Conservation (phyloP, 2,113 vertebrate genomes). For the Shinisaurus crocodilurus region DNA sequence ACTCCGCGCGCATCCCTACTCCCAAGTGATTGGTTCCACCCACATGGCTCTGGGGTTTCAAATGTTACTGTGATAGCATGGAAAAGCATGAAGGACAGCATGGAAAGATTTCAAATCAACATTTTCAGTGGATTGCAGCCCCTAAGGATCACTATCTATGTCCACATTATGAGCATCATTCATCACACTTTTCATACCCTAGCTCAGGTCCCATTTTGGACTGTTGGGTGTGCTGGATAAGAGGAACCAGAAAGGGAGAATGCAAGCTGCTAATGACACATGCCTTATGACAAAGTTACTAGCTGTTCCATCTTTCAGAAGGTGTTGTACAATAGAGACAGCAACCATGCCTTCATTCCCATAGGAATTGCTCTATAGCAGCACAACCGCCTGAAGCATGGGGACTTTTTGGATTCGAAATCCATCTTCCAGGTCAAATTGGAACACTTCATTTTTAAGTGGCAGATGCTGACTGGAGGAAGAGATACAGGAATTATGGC, state of each 20-base stretch:
- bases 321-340: background rate
- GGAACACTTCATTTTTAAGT: constrained; percentile 1
- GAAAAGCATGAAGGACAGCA: background rate
- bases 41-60: background rate
- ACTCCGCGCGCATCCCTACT: too few relatives aligned
- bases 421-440: constrained; percentile 34
- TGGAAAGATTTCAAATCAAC: background rate
- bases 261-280: too few relatives aligned
- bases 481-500: constrained; percentile 2
- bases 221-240: background rate
- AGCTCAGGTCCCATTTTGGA: background rate
- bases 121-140: background rate
- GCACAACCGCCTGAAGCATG: background rate
- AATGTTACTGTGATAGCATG: background rate
- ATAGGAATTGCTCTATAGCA: constrained; percentile 14
- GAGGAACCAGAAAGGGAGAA: background rate
- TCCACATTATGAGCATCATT: background rate
- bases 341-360: constrained; percentile 9
- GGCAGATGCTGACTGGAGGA: background rate
- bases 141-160: background rate
- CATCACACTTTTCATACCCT: background rate
- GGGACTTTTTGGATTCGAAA: background rate
- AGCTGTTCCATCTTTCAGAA: background rate
- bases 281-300: background rate
- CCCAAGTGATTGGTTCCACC: background rate